Evolutionary conservation across 2,797 vertebrate species (phyloP).

Genomic region (Trachurus trachurus): DNA sequence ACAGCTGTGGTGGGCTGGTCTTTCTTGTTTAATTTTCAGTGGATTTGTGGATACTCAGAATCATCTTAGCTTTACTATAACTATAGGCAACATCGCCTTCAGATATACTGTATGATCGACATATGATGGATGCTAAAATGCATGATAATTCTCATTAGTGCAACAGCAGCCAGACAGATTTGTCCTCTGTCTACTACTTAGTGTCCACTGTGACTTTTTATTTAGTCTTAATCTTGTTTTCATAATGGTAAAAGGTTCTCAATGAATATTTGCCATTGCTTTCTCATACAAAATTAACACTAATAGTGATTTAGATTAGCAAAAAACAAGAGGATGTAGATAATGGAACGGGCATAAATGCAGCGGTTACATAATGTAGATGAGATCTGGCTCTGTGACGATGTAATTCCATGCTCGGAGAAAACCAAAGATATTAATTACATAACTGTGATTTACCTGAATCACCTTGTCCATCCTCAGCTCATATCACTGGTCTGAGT

Average conservation of each 20-base stretch:
- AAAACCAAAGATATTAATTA: conserved; percentile 21
- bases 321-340: not conserved
- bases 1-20: not conserved
- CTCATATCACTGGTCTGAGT: conserved; percentile 42
- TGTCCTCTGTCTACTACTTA: not conserved
- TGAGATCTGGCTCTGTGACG: conserved; percentile 1
- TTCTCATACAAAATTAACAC: conserved; percentile 6
- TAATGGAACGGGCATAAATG: not conserved
- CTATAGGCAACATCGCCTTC: not conserved
- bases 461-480: conserved; percentile 39
- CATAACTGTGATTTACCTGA: conserved; percentile 41
- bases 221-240: not conserved
- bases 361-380: conserved; percentile 22
- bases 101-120: not conserved
- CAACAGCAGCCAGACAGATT: not conserved
- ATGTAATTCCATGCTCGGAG: not conserved
- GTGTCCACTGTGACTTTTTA: no score
- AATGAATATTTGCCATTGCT: not conserved
- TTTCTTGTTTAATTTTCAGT: not conserved
- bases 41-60: not conserved
- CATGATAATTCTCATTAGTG: not conserved
- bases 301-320: not conserved
- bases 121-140: not conserved
- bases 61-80: not conserved
- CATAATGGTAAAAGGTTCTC: not conserved